These are phyloP conservation scores for Hystrix brachyura DNA, from an alignment of 2,113 vertebrate species.

Conservation along the genomic window DNA sequence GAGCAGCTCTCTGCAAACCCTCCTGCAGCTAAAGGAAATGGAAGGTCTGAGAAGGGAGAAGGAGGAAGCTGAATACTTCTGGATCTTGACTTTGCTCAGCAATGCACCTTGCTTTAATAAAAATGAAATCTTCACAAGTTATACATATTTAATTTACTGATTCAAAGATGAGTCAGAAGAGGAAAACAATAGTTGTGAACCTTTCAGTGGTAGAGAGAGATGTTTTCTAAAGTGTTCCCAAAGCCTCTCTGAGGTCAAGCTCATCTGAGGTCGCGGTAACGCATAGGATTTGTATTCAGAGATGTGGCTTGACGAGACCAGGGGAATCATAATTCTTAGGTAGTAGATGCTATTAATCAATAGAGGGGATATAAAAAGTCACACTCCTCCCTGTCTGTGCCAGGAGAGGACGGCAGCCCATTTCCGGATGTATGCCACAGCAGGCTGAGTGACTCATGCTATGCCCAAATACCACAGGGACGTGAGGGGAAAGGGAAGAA, in stretches of 20 bases:
- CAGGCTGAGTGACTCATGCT: slow-evolving; percentile 73
- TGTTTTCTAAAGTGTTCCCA: slow-evolving; percentile 76
- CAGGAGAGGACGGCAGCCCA: slow-evolving; percentile 81
- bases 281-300: slow-evolving; percentile 81
- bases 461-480: slow-evolving; percentile 79
- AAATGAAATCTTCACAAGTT: slow-evolving; percentile 85
- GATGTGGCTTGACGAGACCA: slow-evolving; percentile 69
- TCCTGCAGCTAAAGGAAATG: slow-evolving; percentile 64
- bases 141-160: slow-evolving; percentile 87
- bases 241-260: slow-evolving; percentile 75
- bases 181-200: slow-evolving; percentile 82
- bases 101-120: slow-evolving; percentile 82
- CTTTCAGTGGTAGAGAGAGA: slow-evolving; percentile 72
- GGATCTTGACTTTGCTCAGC: slow-evolving; percentile 76
- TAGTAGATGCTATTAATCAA: slow-evolving; percentile 82
- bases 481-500: slow-evolving; percentile 59
- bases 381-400: slow-evolving; percentile 67
- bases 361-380: slow-evolving; percentile 81
- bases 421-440: slow-evolving; percentile 80
- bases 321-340: slow-evolving; percentile 77
- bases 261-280: slow-evolving; percentile 66
- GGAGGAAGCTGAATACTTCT: slow-evolving; percentile 44
- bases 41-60: slow-evolving; percentile 51
- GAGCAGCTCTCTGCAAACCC: slow-evolving; percentile 46
- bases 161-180: slow-evolving; percentile 86